A percentile compares a stretch with the other conserved stretches of the same genome.
Conservation (phyloP, 2,888 invertebrate genomes). For the Onthophagus sagittarius region DNA sequence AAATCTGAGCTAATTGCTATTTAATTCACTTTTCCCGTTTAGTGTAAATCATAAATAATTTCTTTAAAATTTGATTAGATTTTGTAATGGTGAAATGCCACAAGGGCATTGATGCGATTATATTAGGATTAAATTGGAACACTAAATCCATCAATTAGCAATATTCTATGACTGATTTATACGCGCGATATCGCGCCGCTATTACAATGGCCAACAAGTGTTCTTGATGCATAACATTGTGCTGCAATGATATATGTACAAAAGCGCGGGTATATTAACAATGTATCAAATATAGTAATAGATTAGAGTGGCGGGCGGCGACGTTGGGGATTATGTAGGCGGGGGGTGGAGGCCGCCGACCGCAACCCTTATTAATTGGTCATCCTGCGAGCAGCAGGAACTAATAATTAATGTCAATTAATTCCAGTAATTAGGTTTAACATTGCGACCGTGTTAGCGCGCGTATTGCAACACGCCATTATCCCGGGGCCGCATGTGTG, state of each 20-base stretch:
- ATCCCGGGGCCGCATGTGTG: slow-evolving; percentile 37
- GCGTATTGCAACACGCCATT: slow-evolving; percentile 38
- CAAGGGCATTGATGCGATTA: background rate
- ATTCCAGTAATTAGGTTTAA: slow-evolving; percentile 47
- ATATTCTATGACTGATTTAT: background rate
- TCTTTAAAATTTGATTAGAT: background rate
- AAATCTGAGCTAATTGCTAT: background rate
- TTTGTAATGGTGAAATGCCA: background rate
- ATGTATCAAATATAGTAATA: slow-evolving; percentile 28
- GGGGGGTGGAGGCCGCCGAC: slow-evolving; percentile 26
- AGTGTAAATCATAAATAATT: background rate
- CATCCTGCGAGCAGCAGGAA: slow-evolving; percentile 38
- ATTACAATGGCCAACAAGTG: background rate
- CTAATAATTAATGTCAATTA: slow-evolving; percentile 48
- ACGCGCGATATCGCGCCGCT: background rate
- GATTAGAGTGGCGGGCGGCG: slow-evolving; percentile 22
- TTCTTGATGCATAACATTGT: background rate
- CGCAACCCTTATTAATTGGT: slow-evolving; percentile 43
- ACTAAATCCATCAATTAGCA: background rate
- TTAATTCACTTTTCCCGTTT: background rate
- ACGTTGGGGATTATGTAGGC: slow-evolving; percentile 11
- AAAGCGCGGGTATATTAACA: slow-evolving; percentile 26
- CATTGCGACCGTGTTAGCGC: slow-evolving; percentile 41
- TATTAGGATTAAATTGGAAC: background rate
- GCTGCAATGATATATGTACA: slow-evolving; percentile 4